Percentiles rank a stretch among this genome's conserved stretches.
Conservation (phyloP, 64 coral and sea anemone species). For the Porites australiensis region DNA sequence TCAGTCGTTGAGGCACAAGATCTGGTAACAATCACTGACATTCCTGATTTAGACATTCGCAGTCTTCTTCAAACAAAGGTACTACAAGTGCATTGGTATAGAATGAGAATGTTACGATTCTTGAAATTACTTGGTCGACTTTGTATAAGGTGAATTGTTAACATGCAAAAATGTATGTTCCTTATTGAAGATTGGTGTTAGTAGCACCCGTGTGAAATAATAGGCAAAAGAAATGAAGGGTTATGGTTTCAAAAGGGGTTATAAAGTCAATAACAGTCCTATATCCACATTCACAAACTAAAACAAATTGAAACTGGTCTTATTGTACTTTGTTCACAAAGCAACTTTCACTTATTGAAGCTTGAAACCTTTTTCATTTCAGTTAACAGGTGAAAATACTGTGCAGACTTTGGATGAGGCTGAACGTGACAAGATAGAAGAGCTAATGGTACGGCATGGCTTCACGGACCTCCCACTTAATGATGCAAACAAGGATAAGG, state of each 20-base stretch:
- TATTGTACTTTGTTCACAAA: constrained; percentile 14
- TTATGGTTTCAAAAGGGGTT: constrained; percentile 13
- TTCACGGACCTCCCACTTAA: constrained; percentile 67
- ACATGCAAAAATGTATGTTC: constrained; percentile 6
- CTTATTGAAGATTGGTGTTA: constrained; percentile 5
- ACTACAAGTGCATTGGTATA: neutral
- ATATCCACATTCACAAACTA: constrained; percentile 6
- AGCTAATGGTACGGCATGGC: constrained; percentile 71
- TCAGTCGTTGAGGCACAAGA: constrained; percentile 50
- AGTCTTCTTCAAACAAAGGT: constrained; percentile 69
- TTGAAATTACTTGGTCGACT: constrained; percentile 32
- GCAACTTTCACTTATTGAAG: constrained; percentile 13
- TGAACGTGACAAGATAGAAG: constrained; percentile 72
- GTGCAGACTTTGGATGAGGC: constrained; percentile 9
- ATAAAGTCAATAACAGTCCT: constrained; percentile 13
- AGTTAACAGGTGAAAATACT: constrained; percentile 5
- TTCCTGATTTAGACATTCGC: constrained; percentile 60
- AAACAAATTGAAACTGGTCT: constrained; percentile 13
- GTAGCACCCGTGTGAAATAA: constrained; percentile 12
- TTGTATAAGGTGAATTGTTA: constrained; percentile 20
- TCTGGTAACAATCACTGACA: constrained; percentile 55
- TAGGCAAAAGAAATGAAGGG: constrained; percentile 13
- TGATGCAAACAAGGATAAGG: constrained; percentile 71
- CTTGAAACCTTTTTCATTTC: constrained; percentile 13
- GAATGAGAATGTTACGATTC: constrained; percentile 16